Percentiles rank a stretch among this genome's conserved stretches.
Evolutionary conservation across 2,888 invertebrate species (phyloP).

Genomic region (Oasisia sp.): DNA sequence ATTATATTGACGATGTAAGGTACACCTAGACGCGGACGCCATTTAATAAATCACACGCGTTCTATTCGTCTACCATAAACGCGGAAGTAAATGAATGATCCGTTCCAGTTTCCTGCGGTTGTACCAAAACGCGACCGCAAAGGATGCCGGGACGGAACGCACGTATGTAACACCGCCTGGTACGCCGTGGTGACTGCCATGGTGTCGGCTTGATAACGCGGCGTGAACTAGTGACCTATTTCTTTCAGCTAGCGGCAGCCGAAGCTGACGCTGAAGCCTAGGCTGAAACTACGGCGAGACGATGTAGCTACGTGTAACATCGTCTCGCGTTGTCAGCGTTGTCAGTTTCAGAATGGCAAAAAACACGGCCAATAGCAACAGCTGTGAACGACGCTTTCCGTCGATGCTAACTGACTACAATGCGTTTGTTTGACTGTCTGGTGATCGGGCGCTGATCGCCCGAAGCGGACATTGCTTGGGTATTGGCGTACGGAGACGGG

Average conservation of each 20-base stretch:
- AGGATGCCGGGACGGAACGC: not conserved
- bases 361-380: not conserved
- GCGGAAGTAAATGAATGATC: not conserved
- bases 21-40: not conserved
- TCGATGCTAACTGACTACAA: not conserved
- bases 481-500: not conserved
- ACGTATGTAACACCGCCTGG: not conserved
- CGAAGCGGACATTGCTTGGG: not conserved
- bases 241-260: not conserved
- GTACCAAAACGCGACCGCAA: not conserved
- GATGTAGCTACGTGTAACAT: not conserved
- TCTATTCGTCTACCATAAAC: not conserved
- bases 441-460: not conserved
- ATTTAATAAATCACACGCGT: not conserved
- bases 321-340: not conserved
- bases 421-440: not conserved
- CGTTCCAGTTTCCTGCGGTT: not conserved
- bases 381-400: not conserved
- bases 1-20: not conserved
- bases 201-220: not conserved
- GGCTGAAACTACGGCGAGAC: not conserved
- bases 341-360: not conserved
- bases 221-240: constrained; percentile 11
- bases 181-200: constrained; percentile 8
- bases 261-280: no score